Evolutionary conservation across 2,888 invertebrate genomes (phyloP), one percentile per base, ranked within the genome.

Genomic region (Drosophila falleni): DNA sequence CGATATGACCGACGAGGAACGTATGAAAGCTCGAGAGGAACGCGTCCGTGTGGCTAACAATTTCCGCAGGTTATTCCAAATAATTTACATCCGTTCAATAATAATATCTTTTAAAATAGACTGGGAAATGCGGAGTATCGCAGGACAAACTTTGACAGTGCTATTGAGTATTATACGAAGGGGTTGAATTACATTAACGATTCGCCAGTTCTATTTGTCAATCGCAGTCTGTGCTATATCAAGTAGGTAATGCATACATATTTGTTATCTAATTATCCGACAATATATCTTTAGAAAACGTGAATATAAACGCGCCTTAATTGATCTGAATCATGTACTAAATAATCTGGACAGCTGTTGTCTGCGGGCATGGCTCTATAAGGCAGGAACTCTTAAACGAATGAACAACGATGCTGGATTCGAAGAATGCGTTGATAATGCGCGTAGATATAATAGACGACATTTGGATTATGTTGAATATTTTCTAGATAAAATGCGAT

Each of bases 301-400:
- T 4, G 58, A 61, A 0, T 87, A 19, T 15, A 70, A 73, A 16
- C 51, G 58, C 9, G 85, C 61, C 0, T 5, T 79, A 2, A 4
- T 82, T 0, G 87, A 86, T 49, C 19, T 87, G 0, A 78, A 86
- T 5, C 15, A 66, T 50, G 68, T 86, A 8, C 8, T 72, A 3
- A 41, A 42, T 2, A 41, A 59, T 0, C 37, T 85, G 13, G 71
- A 81, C 39, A 5, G 29, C 4, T 1, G 16, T 0, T 71, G 69
- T 8, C 6, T 87, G n/a, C 59, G 42, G 3, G 87, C 72, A 19
- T 84, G 78, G 87, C 81, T 87, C 4, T 87, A 72, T 16, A 81
- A 64, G n/a, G 81, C 74, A 0, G 78, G 49, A 5, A 61, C 71
- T 1, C 15, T 74, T 0, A 71, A 80, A 10, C 84, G 81, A 9